Evolutionary conservation across 1,140 invertebrate genomes (phyloP), one percentile per base, ranked within the genome.

Genomic region (Conus ventricosus): DNA sequence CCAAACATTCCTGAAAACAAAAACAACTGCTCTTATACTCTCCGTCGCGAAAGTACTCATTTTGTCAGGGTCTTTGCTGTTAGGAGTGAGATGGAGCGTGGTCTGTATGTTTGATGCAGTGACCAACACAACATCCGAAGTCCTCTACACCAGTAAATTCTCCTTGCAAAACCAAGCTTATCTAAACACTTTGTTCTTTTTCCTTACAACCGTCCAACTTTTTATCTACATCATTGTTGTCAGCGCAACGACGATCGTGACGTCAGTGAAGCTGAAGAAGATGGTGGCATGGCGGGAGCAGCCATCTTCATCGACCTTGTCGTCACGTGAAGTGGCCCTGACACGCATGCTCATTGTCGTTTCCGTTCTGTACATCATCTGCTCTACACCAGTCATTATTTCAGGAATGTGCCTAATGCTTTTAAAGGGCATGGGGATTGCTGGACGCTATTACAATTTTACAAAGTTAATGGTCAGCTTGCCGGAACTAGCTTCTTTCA

Each of bases 191-290:
- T 25, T 67, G 17, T n/a, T 27, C 57, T 25, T n/a, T 13, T 17
- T 85, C 5, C 4, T 85, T 0, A 27, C 17, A 25, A 55, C 23
- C 39, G 17, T 63, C 25, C 17, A 60, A 10, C 84, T 57, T 39
- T 7, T 60, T 8, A 13, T 27, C 10, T 17, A 25, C 11, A 39
- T 85, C 2, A 67, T 27, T 13, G 57, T 67, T 13, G 84, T 85
- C 11, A 15, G n/a, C 10, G n/a, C 51, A 60, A 85, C 84, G 23
- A 85, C 84, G 11, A 11, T 17, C 23, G 23, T 85, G 23, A 85
- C 84, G n/a, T n/a, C 60, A n/a, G 25, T 63, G 53, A 85, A 67
- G 60, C 55, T 85, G 57, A n/a, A n/a, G 23, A 63, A 85, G 60
- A 67, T 67, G 57, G 84, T 57, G 23, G 10, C 57, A n/a, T 85